Percentiles rank a stretch among this genome's conserved stretches.
These are phyloP conservation scores for Okamejei kenojei DNA, from an alignment of 2,797 vertebrate genomes.

Conservation along the genomic window DNA sequence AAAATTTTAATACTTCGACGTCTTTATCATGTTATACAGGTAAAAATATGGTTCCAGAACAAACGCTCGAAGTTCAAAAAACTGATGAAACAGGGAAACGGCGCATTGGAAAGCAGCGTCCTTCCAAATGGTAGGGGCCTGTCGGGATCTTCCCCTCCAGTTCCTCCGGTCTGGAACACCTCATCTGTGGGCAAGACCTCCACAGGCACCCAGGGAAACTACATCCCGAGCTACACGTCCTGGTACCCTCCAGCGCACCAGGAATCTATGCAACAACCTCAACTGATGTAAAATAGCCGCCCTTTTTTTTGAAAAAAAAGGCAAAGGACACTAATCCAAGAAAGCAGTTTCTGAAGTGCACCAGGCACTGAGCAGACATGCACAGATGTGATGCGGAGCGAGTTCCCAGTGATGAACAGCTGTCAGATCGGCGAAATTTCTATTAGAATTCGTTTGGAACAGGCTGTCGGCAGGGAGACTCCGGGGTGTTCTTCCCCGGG, in stretches of 20 bases:
- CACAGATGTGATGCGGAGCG: slow-evolving; percentile 64
- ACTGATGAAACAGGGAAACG: slow-evolving; percentile 86
- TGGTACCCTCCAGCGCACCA: slow-evolving; percentile 95
- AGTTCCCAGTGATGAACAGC: slow-evolving; percentile 58
- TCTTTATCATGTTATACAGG: slow-evolving; percentile 53
- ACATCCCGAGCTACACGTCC: slow-evolving; percentile 96
- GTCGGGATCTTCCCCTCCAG: slow-evolving; percentile 79
- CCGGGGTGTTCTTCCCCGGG: slow-evolving; percentile 54
- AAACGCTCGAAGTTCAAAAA: slow-evolving; percentile 92
- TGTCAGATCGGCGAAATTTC: slow-evolving; percentile 55
- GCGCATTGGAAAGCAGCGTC: slow-evolving; percentile 75
- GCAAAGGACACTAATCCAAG: slow-evolving; percentile 47
- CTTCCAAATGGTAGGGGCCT: slow-evolving; percentile 81
- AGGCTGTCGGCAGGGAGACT: slow-evolving; percentile 53
- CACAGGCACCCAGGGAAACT: slow-evolving; percentile 74
- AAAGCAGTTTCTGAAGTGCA: slow-evolving; percentile 49
- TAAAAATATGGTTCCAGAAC: slow-evolving; percentile 94
- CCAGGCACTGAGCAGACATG: slow-evolving; percentile 48
- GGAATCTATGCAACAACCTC: slow-evolving; percentile 97
- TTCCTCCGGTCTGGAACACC: slow-evolving; percentile 86
- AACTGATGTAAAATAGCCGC: slow-evolving; percentile 75
- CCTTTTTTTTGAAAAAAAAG: slow-evolving; percentile 40
- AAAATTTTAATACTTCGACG: slow-evolving; percentile 3
- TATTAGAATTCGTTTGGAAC: slow-evolving; percentile 47
- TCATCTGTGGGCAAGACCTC: slow-evolving; percentile 78